phyloP scores from a whole-genome alignment of 2,113 vertebrate species.

The Polyodon spathula region DNA sequence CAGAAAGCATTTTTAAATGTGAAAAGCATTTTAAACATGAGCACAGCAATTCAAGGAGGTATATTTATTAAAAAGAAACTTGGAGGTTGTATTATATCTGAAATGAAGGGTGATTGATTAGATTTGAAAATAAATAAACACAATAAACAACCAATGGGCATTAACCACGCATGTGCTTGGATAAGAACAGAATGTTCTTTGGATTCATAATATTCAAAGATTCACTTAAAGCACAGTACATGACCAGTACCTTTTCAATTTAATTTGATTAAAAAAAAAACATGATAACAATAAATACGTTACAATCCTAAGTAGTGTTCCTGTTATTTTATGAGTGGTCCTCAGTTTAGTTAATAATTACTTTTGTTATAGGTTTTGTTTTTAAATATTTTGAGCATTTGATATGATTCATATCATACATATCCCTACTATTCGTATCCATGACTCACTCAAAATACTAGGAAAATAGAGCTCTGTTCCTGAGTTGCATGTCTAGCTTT shows the following conservation, averaged over 20 bases:
- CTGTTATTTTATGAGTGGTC: conserved; percentile 41
- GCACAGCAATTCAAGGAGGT: conserved; percentile 8
- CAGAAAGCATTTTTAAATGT: conserved; percentile 12
- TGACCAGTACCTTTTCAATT: conserved; percentile 13
- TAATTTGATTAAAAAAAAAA: conserved; percentile 41
- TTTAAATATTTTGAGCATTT: no score
- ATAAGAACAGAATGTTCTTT: no score
- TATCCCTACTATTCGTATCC: no score
- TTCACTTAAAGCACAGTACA: not conserved
- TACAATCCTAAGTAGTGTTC: conserved; percentile 33
- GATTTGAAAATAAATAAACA: conserved; percentile 8
- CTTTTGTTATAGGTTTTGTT: no score
- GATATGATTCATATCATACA: no score
- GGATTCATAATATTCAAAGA: no score
- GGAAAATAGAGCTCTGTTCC: no score
- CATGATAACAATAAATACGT: conserved; percentile 43
- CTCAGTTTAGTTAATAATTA: conserved; percentile 45
- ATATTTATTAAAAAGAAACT: conserved; percentile 11
- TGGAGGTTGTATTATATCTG: conserved; percentile 10
- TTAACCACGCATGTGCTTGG: no score
- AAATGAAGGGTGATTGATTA: conserved; percentile 16
- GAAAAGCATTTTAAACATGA: conserved; percentile 15
- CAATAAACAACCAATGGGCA: not conserved
- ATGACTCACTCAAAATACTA: no score
- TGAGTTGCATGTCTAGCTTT: no score